A percentile compares a stretch with the other conserved stretches of the same genome.
These are phyloP conservation scores for Paramormyrops hopkinsi DNA, from an alignment of 2,797 vertebrate species.

Conservation along the genomic window DNA sequence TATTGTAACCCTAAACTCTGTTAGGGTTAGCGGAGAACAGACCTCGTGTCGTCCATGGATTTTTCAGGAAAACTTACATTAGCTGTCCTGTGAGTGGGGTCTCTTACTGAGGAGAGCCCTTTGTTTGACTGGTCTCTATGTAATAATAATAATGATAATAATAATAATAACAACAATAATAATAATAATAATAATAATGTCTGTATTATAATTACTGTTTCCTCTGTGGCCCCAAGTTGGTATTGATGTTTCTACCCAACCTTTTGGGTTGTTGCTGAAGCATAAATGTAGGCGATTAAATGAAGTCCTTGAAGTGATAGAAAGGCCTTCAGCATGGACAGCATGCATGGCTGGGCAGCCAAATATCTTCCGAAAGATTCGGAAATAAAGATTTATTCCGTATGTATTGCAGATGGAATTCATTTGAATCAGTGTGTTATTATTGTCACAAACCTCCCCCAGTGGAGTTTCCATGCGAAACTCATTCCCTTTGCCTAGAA, in stretches of 20 bases:
- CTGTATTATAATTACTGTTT: not conserved
- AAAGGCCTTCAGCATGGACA: conserved; percentile 9
- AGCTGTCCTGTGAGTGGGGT: not conserved
- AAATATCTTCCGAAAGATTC: not conserved
- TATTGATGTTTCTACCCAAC: not conserved
- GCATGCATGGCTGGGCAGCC: not conserved
- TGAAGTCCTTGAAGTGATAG: conserved; percentile 9
- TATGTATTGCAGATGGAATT: not conserved
- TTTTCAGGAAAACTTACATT: not conserved
- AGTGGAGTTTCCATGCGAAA: not conserved
- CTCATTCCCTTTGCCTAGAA: not conserved
- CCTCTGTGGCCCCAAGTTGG: not conserved
- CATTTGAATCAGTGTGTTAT: not conserved
- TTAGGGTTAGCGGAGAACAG: not conserved
- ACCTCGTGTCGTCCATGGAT: not conserved
- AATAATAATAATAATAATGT: not conserved
- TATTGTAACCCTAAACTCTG: not conserved
- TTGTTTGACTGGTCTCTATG: not conserved
- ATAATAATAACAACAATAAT: not conserved
- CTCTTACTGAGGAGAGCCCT: not conserved
- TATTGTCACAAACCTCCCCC: not conserved
- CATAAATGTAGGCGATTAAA: conserved; percentile 6
- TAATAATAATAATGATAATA: not conserved
- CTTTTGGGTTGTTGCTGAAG: not conserved
- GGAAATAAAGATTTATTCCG: not conserved